Base-by-base conservation (phyloP, 1,140 invertebrate species). In the Hestina assimilis region DNA sequence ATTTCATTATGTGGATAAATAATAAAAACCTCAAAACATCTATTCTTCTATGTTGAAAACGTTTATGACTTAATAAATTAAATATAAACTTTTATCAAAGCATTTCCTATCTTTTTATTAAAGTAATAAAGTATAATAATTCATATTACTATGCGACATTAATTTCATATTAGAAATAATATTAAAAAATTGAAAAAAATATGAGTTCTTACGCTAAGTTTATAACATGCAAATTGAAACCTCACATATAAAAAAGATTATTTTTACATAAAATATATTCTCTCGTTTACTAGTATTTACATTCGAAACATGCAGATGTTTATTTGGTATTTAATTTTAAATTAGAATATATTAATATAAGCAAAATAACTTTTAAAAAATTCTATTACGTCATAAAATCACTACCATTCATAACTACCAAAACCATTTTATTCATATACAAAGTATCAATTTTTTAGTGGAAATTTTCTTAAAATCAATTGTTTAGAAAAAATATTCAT, bases 401-500 rank as follows among this genome's bases (percentile, higher is more conserved):
- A 46, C 26, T 19, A 20, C 43, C 9, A 46, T 31, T 4, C 9
- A 20, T 17, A 46, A 56, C 45, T 48, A 57, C 31, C 35, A 57
- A 17, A 14, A 47, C 33, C 47, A 50, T 50, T 24, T 40, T 15
- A 23, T 35, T 9, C 3, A 17, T n/a, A 5, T 35, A 35, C 17
- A 35, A 35, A 35, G 1, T 35, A 4, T 35, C 5, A 4, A 15
- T n/a, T 1, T 14, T 17, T 35, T 17, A 0, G 8, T 7, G 4
- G 8, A 35, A 35, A 17, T n/a, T 3, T 1, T 7, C 3, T 3
- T 4, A 31, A 31, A 31, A 31, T n/a, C 5, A 31, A 11, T 31
- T 14, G 12, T 31, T 4, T 31, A 1, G n/a, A 31, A 26, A 26
- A 26, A 26, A 26, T 2, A 26, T 9, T 9, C 24, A 14, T 29